These are phyloP conservation scores for Papilio polyxenes DNA, from an alignment of 1,140 invertebrate genomes.

Conservation along the genomic window DNA sequence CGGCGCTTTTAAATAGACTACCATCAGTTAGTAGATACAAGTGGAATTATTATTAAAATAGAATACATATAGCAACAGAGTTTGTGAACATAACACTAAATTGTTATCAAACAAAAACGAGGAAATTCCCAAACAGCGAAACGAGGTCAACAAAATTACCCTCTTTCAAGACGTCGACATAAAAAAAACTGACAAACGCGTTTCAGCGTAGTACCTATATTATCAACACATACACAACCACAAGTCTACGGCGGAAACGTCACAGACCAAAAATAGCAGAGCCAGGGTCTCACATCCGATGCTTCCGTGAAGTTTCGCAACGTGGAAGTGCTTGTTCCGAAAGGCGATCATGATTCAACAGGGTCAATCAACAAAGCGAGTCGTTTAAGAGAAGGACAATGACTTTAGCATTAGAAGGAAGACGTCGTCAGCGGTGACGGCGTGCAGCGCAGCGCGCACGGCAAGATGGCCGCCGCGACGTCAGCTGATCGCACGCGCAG, in stretches of 20 bases:
- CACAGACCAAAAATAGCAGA: slow-evolving; percentile 69
- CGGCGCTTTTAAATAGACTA: neutral
- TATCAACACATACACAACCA: slow-evolving; percentile 3
- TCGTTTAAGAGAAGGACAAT: slow-evolving; percentile 69
- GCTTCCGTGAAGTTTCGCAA: slow-evolving; percentile 62
- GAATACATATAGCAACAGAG: neutral
- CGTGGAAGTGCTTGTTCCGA: slow-evolving; percentile 51
- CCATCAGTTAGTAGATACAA: neutral
- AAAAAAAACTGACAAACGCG: slow-evolving; percentile 23
- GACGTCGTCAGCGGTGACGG: slow-evolving; percentile 75
- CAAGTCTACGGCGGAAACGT: slow-evolving; percentile 57
- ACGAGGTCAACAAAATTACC: slow-evolving; percentile 47
- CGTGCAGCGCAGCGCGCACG: slow-evolving; percentile 64
- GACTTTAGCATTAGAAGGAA: slow-evolving; percentile 72
- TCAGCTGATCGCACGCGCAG: slow-evolving; percentile 74
- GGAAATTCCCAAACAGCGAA: slow-evolving; percentile 42
- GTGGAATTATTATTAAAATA: slow-evolving; percentile 5
- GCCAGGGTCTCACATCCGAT: slow-evolving; percentile 61
- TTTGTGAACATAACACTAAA: slow-evolving; percentile 13
- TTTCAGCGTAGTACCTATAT: slow-evolving; percentile 45
- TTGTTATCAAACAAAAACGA: slow-evolving; percentile 49
- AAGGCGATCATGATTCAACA: slow-evolving; percentile 46
- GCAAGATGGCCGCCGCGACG: slow-evolving; percentile 76
- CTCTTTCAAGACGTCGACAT: slow-evolving; percentile 10
- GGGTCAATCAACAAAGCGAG: slow-evolving; percentile 59